Conservation (phyloP, 2,113 vertebrate species). For the Chauna torquata region DNA sequence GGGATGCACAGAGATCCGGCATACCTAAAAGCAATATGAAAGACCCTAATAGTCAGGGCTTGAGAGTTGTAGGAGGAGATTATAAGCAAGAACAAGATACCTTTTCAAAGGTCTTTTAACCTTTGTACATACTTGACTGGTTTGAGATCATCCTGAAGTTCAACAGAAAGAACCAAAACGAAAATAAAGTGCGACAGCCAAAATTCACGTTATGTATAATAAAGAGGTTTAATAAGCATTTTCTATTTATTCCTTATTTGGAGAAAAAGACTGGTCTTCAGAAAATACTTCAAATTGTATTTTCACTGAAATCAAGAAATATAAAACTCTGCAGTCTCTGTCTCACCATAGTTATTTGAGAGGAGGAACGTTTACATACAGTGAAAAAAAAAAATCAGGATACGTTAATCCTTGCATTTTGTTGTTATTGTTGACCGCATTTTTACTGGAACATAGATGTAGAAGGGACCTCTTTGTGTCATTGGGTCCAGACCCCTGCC, state of each 20-base stretch:
- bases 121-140: not conserved
- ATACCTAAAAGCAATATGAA: constrained; percentile 5
- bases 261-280: not conserved
- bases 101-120: not conserved
- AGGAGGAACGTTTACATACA: not conserved
- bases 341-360: not conserved
- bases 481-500: not conserved
- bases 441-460: not conserved
- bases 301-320: not conserved
- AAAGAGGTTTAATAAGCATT: not conserved
- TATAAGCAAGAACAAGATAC: not conserved
- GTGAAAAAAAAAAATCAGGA: not conserved
- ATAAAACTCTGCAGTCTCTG: not conserved
- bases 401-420: not conserved
- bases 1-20: not conserved
- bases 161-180: not conserved
- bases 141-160: not conserved
- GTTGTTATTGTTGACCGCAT: not conserved
- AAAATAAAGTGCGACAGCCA: not conserved
- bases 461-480: not conserved
- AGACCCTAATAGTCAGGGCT: not conserved
- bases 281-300: not conserved
- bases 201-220: not conserved
- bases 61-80: not conserved
- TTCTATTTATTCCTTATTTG: not conserved